Percentiles rank a stretch among this genome's conserved stretches.
Conservation (phyloP, 2,888 invertebrate species). For the Buathra laborator region DNA sequence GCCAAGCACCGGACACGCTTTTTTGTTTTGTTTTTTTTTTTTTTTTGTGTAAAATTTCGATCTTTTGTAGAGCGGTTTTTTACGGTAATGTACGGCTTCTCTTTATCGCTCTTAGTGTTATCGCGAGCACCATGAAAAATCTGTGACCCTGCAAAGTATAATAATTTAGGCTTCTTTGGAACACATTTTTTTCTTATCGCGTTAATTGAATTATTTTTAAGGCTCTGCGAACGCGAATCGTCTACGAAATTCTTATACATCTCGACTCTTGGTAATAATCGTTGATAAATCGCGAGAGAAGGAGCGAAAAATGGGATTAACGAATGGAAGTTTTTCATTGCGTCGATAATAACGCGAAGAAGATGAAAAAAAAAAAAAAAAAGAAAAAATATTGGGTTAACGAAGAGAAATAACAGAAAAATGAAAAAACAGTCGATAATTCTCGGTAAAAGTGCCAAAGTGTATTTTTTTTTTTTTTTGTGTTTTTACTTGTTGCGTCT, state of each 20-base stretch:
- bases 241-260: slow-evolving; percentile 6
- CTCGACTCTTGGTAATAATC: background rate
- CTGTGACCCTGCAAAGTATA: slow-evolving; percentile 37
- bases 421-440: slow-evolving; percentile 34
- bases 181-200: slow-evolving; percentile 16
- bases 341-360: no score
- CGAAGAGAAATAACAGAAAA: background rate
- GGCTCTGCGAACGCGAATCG: slow-evolving; percentile 1
- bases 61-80: background rate
- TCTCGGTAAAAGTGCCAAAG: slow-evolving; percentile 44
- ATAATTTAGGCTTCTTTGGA: slow-evolving; percentile 61
- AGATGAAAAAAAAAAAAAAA: no score
- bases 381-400: no score
- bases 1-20: background rate
- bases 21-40: no score
- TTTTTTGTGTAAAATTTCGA: no score
- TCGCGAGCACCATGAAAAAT: slow-evolving; percentile 1
- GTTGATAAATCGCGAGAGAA: slow-evolving; percentile 8
- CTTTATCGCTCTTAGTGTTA: slow-evolving; percentile 23
- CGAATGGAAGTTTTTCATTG: slow-evolving; percentile 8
- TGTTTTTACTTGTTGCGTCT: slow-evolving; percentile 7
- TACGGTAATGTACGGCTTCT: slow-evolving; percentile 16
- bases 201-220: slow-evolving; percentile 2
- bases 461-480: slow-evolving; percentile 15
- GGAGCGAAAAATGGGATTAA: slow-evolving; percentile 9